Evolutionary conservation across 2,797 vertebrate species (phyloP).

Genomic region (Masticophis lateralis): DNA sequence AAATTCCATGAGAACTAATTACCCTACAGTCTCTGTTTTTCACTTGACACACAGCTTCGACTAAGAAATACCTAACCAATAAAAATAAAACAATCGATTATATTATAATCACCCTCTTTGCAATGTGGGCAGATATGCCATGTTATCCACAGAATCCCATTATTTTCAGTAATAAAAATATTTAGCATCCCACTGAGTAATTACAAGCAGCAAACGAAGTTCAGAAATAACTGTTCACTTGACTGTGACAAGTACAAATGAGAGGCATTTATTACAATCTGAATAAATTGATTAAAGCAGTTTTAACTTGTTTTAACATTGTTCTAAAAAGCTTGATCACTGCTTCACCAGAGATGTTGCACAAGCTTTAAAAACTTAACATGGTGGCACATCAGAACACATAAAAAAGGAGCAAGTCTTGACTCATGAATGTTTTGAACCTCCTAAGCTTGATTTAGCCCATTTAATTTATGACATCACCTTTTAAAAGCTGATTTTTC

Average conservation of each 20-base stretch:
- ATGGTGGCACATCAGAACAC: background rate
- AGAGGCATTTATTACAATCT: background rate
- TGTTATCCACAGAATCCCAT: background rate
- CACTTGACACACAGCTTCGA: background rate
- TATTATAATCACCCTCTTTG: background rate
- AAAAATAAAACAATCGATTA: background rate
- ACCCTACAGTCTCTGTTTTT: background rate
- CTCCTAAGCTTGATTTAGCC: background rate
- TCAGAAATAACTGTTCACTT: background rate
- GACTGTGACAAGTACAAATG: background rate
- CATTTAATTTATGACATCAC: background rate
- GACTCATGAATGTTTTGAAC: background rate
- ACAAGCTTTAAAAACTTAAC: background rate
- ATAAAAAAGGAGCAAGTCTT: background rate
- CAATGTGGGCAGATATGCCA: background rate
- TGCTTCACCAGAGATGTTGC: background rate
- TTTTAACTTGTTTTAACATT: background rate
- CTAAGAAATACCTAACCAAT: background rate
- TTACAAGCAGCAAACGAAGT: background rate
- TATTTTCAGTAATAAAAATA: background rate
- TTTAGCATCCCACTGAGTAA: background rate
- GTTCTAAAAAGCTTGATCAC: background rate
- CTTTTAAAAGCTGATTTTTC: background rate
- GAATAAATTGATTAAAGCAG: background rate
- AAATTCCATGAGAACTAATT: background rate